Evolutionary conservation across 2,113 vertebrate species (phyloP).

Genomic region (Rhinolophus ferrumequinum): DNA sequence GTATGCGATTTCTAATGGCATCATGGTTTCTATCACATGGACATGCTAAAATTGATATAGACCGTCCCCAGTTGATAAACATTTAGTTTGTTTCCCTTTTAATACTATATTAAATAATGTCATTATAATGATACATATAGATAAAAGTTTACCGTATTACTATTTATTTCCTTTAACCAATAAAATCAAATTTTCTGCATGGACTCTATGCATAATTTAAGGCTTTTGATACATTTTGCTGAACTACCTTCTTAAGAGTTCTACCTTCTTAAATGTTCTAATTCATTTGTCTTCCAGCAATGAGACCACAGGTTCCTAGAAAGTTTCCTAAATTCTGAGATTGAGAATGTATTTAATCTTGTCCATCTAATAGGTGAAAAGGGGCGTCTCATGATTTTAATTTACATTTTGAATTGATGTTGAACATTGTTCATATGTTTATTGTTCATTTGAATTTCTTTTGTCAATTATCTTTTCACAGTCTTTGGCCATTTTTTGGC

Average conservation of each 20-base stretch:
- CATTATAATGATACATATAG: neutral
- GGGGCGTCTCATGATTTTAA: neutral
- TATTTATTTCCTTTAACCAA: neutral
- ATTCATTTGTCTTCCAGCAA: neutral
- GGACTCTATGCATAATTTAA: neutral
- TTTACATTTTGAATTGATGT: neutral
- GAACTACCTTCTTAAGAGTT: neutral
- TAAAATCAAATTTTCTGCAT: neutral
- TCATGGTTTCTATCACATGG: neutral
- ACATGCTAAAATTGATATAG: fast-evolving
- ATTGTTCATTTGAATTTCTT: slow-evolving; percentile 13
- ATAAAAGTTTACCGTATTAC: neutral
- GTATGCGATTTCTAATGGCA: neutral
- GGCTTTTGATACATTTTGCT: neutral
- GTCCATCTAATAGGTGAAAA: neutral
- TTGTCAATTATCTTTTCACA: neutral
- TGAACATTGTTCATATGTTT: neutral
- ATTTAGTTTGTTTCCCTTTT: neutral
- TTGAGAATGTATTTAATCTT: neutral
- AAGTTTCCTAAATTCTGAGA: neutral
- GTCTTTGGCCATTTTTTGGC: neutral
- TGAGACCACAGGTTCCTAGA: neutral
- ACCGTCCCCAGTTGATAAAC: no score
- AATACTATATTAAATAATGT: neutral
- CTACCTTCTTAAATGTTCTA: neutral